phyloP scores from a whole-genome alignment of 1,140 invertebrate genomes.

The Galleria mellonella region DNA sequence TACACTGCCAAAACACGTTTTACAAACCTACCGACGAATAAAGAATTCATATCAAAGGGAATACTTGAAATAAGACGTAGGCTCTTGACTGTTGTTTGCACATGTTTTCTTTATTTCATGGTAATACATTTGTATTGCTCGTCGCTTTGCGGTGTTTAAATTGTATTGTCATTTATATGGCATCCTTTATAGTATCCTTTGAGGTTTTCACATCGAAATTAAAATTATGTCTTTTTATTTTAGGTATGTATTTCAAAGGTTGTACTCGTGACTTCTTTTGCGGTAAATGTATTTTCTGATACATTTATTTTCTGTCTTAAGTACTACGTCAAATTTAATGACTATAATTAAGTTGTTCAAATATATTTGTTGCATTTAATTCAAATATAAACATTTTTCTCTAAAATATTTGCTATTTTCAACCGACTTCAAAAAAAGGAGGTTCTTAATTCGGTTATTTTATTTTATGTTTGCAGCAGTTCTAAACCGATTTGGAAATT shows the following conservation, averaged over 20 bases:
- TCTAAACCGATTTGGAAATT: too few relatives aligned
- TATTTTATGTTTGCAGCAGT: too few relatives aligned
- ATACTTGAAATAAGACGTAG: constrained; percentile 31
- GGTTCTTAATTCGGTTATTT: too few relatives aligned
- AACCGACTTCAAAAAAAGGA: too few relatives aligned
- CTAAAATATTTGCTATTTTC: too few relatives aligned
- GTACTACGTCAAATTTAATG: too few relatives aligned
- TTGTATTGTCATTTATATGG: neutral
- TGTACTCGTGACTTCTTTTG: neutral
- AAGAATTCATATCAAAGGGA: constrained; percentile 53
- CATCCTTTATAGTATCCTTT: constrained; percentile 1
- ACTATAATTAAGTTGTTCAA: too few relatives aligned
- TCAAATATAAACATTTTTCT: too few relatives aligned
- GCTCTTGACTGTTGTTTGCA: constrained; percentile 27
- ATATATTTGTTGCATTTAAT: too few relatives aligned
- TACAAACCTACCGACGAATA: constrained; percentile 33
- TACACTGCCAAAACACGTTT: constrained; percentile 33
- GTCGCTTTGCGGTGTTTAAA: neutral
- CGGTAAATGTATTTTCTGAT: too few relatives aligned
- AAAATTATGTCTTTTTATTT: neutral
- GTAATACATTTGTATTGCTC: neutral
- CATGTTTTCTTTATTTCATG: constrained; percentile 16
- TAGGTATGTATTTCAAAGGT: neutral
- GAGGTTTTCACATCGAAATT: neutral
- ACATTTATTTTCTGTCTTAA: too few relatives aligned